A percentile compares a stretch with the other conserved stretches of the same genome.
These are phyloP conservation scores for Venustoraphidia nigricollis DNA, from an alignment of 2,888 invertebrate genomes.

Conservation along the genomic window DNA sequence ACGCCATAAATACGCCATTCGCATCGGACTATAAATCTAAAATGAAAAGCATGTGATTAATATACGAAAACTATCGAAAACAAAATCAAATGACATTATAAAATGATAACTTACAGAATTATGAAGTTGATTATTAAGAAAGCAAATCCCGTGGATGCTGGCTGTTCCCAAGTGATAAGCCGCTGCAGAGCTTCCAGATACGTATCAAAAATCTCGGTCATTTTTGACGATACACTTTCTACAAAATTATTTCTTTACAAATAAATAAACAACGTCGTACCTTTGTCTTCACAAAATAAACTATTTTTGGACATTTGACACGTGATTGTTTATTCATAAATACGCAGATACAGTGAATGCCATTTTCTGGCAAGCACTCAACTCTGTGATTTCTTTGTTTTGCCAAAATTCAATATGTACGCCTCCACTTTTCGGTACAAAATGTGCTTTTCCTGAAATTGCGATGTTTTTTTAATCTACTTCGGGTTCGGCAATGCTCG, in stretches of 20 bases:
- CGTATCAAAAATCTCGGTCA: background rate
- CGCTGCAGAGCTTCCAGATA: conserved; percentile 11
- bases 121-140: conserved; percentile 24
- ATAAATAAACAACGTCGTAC: too few species aligned
- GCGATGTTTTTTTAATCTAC: background rate
- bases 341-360: too few species aligned
- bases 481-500: background rate
- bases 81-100: background rate
- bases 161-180: conserved; percentile 26
- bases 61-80: background rate
- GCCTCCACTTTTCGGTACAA: too few species aligned
- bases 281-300: too few species aligned
- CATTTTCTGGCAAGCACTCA: too few species aligned
- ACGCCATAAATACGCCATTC: conserved; percentile 27
- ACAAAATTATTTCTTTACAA: too few species aligned
- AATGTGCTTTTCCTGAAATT: background rate
- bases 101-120: conserved; percentile 24
- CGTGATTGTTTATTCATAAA: too few species aligned
- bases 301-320: too few species aligned
- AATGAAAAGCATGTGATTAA: conserved; percentile 11
- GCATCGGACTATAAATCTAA: conserved; percentile 24
- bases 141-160: conserved; percentile 20
- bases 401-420: too few species aligned
- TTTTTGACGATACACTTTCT: background rate
- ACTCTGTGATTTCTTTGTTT: too few species aligned